These are phyloP conservation scores for Porites cylindrica DNA, from an alignment of 92 coral and sea anemone genomes.

Conservation along the genomic window DNA sequence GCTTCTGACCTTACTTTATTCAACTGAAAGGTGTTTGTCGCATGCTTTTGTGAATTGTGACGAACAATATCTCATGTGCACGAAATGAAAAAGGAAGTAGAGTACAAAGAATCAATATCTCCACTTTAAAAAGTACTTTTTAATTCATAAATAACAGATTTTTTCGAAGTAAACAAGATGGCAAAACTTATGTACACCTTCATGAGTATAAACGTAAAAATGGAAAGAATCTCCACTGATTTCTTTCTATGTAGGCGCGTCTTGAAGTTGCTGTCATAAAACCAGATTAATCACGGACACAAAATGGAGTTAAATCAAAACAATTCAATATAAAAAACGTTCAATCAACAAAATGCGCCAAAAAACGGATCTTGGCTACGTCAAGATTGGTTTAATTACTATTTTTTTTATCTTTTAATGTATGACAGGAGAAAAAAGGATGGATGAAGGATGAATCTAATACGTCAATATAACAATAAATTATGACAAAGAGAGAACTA, in stretches of 20 bases:
- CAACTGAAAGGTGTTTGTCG: not conserved
- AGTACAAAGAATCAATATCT: not conserved
- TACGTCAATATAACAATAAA: too few relatives aligned
- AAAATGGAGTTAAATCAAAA: not conserved
- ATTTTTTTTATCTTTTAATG: too few relatives aligned
- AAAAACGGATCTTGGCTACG: not conserved
- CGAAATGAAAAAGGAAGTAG: not conserved
- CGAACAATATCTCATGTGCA: not conserved
- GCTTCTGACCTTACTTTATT: not conserved
- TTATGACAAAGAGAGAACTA: not conserved
- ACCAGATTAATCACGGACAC: not conserved
- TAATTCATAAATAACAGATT: too few relatives aligned
- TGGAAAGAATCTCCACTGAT: too few relatives aligned
- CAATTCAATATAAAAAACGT: not conserved
- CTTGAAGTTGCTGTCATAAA: too few relatives aligned
- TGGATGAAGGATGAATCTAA: too few relatives aligned
- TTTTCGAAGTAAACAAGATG: not conserved
- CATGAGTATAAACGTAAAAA: too few relatives aligned
- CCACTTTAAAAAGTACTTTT: not conserved
- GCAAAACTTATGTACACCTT: not conserved
- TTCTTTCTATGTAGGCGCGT: too few relatives aligned
- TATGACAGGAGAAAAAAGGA: too few relatives aligned
- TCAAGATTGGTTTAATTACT: not conserved
- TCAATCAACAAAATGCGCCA: not conserved
- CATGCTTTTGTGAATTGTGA: not conserved